phyloP scores from a whole-genome alignment of 2,797 vertebrate genomes.

The Leucoraja ocellata region DNA sequence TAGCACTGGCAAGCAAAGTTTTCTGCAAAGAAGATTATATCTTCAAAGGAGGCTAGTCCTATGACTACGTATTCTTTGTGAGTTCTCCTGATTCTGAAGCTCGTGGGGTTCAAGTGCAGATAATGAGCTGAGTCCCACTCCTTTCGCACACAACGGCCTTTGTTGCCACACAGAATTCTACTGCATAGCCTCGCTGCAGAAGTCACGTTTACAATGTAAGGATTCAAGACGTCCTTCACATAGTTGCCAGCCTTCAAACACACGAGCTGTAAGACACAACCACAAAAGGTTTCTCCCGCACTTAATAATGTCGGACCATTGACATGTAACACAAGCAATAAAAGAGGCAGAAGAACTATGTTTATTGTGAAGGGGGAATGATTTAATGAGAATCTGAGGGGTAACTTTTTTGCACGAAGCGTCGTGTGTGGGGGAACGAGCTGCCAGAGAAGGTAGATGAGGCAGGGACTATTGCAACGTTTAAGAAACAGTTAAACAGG shows the following conservation, averaged over 20 bases:
- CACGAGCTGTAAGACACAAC: constrained; percentile 53
- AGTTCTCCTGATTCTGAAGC: constrained; percentile 53
- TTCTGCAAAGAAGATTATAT: constrained; percentile 55
- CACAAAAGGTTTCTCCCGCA: neutral
- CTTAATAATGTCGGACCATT: neutral
- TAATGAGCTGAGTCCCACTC: constrained; percentile 60
- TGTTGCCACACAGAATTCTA: constrained; percentile 61
- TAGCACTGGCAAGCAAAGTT: constrained; percentile 68
- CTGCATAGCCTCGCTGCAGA: constrained; percentile 75
- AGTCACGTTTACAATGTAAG: constrained; percentile 76
- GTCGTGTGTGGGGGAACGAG: too few species aligned
- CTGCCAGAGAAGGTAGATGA: too few species aligned
- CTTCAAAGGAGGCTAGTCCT: constrained; percentile 57
- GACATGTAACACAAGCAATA: neutral
- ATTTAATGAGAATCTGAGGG: too few species aligned
- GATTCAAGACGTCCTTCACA: constrained; percentile 59
- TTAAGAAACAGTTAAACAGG: too few species aligned
- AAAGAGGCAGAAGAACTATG: neutral
- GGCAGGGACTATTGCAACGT: too few species aligned
- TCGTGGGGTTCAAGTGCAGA: constrained; percentile 67
- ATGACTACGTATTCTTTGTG: constrained; percentile 52
- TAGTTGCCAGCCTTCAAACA: constrained; percentile 65
- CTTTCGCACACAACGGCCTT: constrained; percentile 67
- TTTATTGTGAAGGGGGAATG: too few species aligned
- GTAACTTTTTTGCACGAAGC: too few species aligned